A percentile compares a stretch with the other conserved stretches of the same genome.
These are phyloP conservation scores for Odontesthes bonariensis DNA, from an alignment of 2,113 vertebrate genomes.

Conservation along the genomic window DNA sequence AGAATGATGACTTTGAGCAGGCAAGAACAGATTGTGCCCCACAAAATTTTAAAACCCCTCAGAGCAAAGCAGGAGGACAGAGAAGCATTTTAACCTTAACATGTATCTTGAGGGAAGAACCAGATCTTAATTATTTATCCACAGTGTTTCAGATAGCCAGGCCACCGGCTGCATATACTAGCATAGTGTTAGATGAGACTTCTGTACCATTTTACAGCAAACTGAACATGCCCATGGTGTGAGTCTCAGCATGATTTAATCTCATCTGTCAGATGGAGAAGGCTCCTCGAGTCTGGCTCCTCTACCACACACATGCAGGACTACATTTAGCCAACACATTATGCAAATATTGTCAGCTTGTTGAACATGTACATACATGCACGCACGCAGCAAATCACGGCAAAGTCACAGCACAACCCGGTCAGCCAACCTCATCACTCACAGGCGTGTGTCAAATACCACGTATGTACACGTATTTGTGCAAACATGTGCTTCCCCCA, in stretches of 20 bases:
- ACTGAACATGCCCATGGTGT: slow-evolving; percentile 13
- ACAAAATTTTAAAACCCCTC: background rate
- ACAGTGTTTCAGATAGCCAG: slow-evolving; percentile 4
- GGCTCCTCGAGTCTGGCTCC: slow-evolving; percentile 10
- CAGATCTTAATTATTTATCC: background rate
- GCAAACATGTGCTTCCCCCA: slow-evolving; percentile 25
- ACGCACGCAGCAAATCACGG: background rate
- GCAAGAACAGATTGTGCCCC: background rate
- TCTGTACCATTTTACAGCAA: slow-evolving; percentile 20
- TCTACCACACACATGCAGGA: slow-evolving; percentile 5
- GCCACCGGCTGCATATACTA: background rate
- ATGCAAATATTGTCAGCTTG: slow-evolving; percentile 12
- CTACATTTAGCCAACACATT: background rate
- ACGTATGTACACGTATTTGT: background rate
- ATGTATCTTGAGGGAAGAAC: background rate
- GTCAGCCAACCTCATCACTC: slow-evolving; percentile 20
- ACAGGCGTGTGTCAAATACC: slow-evolving; percentile 15
- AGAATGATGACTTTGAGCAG: background rate
- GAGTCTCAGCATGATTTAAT: slow-evolving; percentile 26
- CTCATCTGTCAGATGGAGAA: slow-evolving; percentile 24
- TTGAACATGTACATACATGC: background rate
- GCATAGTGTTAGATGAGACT: background rate
- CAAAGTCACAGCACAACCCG: background rate
- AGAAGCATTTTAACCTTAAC: background rate
- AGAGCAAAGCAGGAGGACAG: background rate